These are phyloP conservation scores for Gila robusta DNA, from an alignment of 2,797 vertebrate species.

Conservation along the genomic window DNA sequence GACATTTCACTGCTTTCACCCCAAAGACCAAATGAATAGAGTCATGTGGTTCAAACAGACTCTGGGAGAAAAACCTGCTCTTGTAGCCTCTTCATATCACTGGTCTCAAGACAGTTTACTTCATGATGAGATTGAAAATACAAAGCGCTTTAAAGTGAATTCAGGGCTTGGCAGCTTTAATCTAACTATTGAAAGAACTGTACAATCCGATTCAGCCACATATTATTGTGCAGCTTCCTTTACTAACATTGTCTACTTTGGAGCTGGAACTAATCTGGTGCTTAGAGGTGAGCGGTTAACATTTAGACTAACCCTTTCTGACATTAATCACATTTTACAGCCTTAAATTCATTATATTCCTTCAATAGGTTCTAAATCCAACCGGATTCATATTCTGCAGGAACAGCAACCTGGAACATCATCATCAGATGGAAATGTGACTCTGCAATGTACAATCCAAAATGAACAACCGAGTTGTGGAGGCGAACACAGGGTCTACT, in stretches of 20 bases:
- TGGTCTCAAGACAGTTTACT: background rate
- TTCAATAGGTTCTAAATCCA: constrained; percentile 19
- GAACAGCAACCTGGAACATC: background rate
- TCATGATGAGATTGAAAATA: constrained; percentile 7
- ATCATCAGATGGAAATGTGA: constrained; percentile 37
- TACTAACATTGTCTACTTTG: constrained; percentile 30
- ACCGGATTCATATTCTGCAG: constrained; percentile 27
- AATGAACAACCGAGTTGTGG: constrained; percentile 34
- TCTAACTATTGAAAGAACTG: constrained; percentile 21
- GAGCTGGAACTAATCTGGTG: constrained; percentile 27
- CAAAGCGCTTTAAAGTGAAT: constrained; percentile 5
- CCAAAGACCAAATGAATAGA: constrained; percentile 18
- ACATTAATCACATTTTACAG: background rate
- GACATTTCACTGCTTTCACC: constrained; percentile 33
- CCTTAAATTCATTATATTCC: background rate
- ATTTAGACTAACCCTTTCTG: background rate
- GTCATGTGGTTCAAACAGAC: constrained; percentile 44
- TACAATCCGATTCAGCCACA: constrained; percentile 10
- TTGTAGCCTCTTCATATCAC: constrained; percentile 28
- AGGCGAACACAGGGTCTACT: constrained; percentile 55
- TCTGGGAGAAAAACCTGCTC: constrained; percentile 24
- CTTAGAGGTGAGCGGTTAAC: constrained; percentile 22
- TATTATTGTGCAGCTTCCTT: constrained; percentile 44
- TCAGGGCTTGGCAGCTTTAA: background rate
- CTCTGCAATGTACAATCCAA: constrained; percentile 49